A percentile compares a stretch with the other conserved stretches of the same genome.
These are phyloP conservation scores for Ormyrus thymus DNA, from an alignment of 2,888 invertebrate species.

Conservation along the genomic window DNA sequence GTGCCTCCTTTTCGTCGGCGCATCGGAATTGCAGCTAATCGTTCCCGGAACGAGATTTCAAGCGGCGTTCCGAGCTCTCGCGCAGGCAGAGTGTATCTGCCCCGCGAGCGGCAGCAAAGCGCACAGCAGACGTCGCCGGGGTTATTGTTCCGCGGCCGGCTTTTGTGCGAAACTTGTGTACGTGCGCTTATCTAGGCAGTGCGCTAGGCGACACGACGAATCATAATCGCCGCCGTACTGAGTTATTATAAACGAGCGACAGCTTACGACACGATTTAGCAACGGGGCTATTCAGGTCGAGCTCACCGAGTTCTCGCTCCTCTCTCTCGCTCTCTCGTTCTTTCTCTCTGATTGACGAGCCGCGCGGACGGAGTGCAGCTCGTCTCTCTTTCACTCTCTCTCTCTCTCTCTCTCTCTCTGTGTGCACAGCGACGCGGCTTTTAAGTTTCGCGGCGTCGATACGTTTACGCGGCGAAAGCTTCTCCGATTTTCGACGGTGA, in stretches of 20 bases:
- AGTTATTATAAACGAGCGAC: neutral
- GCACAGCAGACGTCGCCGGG: neutral
- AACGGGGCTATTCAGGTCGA: constrained; percentile 35
- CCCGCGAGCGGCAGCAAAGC: neutral
- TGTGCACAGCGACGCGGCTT: neutral
- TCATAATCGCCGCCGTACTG: no score
- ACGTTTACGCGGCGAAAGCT: neutral
- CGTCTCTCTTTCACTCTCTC: neutral
- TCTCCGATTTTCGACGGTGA: neutral
- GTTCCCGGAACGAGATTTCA: no score
- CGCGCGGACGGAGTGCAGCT: neutral
- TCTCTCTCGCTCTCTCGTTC: neutral
- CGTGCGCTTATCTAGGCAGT: neutral
- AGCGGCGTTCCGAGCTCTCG: neutral
- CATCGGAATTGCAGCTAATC: no score
- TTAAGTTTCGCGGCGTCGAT: neutral
- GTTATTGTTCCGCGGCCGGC: constrained; percentile 5
- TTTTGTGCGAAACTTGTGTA: constrained; percentile 10
- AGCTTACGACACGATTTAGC: constrained; percentile 26
- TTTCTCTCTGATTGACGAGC: no score
- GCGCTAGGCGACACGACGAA: no score
- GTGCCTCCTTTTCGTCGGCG: no score
- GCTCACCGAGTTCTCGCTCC: neutral
- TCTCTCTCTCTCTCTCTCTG: neutral
- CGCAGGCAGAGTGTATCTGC: neutral